Conservation (phyloP, 2,113 vertebrate species). For the Orthonyx spaldingii region DNA sequence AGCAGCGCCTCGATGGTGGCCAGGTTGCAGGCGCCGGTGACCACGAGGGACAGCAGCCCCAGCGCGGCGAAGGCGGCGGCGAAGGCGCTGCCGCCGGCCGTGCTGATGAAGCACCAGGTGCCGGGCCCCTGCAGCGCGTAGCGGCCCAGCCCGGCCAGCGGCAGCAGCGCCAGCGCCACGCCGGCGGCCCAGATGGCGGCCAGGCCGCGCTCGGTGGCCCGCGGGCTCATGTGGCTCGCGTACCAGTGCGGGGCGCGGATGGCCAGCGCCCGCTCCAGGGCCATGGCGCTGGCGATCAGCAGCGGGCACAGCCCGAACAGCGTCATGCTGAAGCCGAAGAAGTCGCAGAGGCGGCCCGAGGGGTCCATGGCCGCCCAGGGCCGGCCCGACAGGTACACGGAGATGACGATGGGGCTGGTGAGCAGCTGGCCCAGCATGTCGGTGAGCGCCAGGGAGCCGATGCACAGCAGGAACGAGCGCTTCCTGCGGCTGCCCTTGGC, state of each 20-base stretch:
- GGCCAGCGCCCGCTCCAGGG: slow-evolving; percentile 86
- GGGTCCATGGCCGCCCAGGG: slow-evolving; percentile 82
- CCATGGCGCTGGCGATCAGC: slow-evolving; percentile 91
- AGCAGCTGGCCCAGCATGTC: slow-evolving; percentile 91
- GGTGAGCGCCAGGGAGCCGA: slow-evolving; percentile 88
- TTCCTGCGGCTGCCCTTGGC: slow-evolving; percentile 84
- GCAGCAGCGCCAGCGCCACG: slow-evolving; percentile 84
- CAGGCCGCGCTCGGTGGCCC: slow-evolving; percentile 76
- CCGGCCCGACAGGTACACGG: slow-evolving; percentile 81
- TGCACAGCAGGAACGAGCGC: slow-evolving; percentile 90
- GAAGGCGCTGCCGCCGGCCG: slow-evolving; percentile 77
- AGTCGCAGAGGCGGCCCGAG: slow-evolving; percentile 81
- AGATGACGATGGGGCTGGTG: slow-evolving; percentile 92
- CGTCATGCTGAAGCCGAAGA: slow-evolving; percentile 93
- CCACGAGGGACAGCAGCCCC: slow-evolving; percentile 82
- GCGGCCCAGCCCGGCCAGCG: slow-evolving; percentile 80
- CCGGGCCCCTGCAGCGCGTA: slow-evolving; percentile 93
- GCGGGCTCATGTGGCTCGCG: slow-evolving; percentile 85
- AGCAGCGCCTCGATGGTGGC: slow-evolving; percentile 87
- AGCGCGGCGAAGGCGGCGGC: slow-evolving; percentile 83
- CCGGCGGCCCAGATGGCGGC: slow-evolving; percentile 78
- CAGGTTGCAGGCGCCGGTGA: slow-evolving; percentile 88
- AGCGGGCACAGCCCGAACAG: slow-evolving; percentile 91
- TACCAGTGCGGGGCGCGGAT: slow-evolving; percentile 93
- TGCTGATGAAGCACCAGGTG: slow-evolving; percentile 95